Evolutionary conservation across 2,888 invertebrate species (phyloP), one percentile per base, ranked within the genome.

Genomic region (Acanthosepion pharaonis): DNA sequence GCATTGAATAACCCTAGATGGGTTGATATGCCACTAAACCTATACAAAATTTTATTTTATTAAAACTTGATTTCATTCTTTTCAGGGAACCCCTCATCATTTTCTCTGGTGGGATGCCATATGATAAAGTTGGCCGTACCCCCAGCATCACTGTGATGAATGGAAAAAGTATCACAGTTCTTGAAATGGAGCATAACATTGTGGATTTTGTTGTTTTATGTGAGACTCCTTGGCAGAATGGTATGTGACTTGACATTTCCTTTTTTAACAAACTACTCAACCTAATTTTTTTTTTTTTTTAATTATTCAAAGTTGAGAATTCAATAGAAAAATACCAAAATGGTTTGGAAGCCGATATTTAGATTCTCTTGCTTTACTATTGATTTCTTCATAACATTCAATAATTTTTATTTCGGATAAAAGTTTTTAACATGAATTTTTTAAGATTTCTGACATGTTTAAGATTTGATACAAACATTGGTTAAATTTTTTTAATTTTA

Each of bases 181-280:
- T 99, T 97, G 99, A 99, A 98, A 99, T 99, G 99, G 99, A 99
- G 97, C 99, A 99, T 98, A 98, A 98, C 97, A 99, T 99, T 95
- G 98, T 99, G 95, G 99, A 99, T 98, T 99, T 99, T 98, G 98
- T 99, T 97, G 99, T 99, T 95, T 98, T 99, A 95, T 99, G 99
- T 98, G 99, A 99, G 97, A 99, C 98, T 96, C 99, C 99, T 49
- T 99, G 99, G 98, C 98, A 98, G 95, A 98, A 98, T 97, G 99
- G 99, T 99, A 95, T 95, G 96, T 95, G 42, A 94, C 42, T 28
- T 94, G 64, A 15, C 20, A 78, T 78, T 78, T 78, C 15, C n/a
- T 78, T n/a, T 78, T 78, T 33, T 3, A 78, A 33, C 11, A n/a
- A 78, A n/a, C 20, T 11, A 78, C 28, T 28, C 9, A 25, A n/a